Percentiles rank a stretch among this genome's conserved stretches.
Conservation (phyloP, 2,888 invertebrate genomes). For the Athalia rosae region DNA sequence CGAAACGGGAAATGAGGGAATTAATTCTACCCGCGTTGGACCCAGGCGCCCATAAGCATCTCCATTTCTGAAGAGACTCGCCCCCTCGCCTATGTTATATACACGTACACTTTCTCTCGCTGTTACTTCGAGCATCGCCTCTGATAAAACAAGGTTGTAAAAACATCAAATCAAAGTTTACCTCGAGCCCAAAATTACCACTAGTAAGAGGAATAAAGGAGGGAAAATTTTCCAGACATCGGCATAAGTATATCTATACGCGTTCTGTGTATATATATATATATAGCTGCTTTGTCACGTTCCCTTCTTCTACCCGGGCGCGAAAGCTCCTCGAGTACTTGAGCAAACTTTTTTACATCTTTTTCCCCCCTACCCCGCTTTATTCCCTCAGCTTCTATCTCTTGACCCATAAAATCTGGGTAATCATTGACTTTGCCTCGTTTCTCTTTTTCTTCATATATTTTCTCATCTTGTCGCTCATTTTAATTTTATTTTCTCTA, state of each 20-base stretch:
- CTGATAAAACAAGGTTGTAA: slow-evolving; percentile 31
- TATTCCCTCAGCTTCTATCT: slow-evolving; percentile 1
- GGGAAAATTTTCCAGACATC: neutral
- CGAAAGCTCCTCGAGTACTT: slow-evolving; percentile 12
- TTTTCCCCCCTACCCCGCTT: neutral
- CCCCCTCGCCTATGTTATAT: too few species aligned
- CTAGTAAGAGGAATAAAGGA: neutral
- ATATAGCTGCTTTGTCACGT: neutral
- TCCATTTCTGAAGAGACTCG: too few species aligned
- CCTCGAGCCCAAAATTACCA: slow-evolving; percentile 36
- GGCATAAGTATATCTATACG: neutral
- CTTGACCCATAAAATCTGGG: slow-evolving; percentile 30
- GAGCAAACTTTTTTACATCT: slow-evolving; percentile 24
- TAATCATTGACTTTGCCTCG: slow-evolving; percentile 21
- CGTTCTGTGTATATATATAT: neutral
- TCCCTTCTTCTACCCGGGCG: neutral
- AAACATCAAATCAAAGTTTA: slow-evolving; percentile 40
- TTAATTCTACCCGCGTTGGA: slow-evolving; percentile 2
- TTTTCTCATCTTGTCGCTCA: neutral
- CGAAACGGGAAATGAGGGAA: slow-evolving; percentile 16
- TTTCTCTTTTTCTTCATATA: neutral
- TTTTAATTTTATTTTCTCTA: neutral
- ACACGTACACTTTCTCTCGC: too few species aligned
- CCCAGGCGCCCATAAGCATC: too few species aligned
- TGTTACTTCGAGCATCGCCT: neutral